Evolutionary conservation across 2,113 vertebrate genomes (phyloP), one percentile per base, ranked within the genome.

Genomic region (Sprattus sprattus): DNA sequence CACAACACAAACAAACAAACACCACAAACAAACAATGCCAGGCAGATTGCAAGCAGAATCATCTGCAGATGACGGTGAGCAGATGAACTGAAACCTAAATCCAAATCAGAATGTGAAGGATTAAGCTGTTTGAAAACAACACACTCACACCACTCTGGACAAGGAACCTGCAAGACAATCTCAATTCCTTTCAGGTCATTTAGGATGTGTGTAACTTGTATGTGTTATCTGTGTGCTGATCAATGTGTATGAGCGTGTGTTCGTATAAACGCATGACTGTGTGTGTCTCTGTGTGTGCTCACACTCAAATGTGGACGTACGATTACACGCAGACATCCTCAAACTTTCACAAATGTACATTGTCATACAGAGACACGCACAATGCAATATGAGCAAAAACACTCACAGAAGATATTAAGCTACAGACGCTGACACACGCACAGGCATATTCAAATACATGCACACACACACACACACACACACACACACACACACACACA

Each of bases 261-360:
- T 39, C 2, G 39, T 2, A 39, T 39, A 39, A 39, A 39, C 39
- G 39, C 39, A 39, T 39, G 39, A 39, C 11, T 52, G 54, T 60
- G 54, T 82, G 57, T 82, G 78, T 52, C 10, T 52, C 15, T 52
- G 50, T 81, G 78, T 16, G 15, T 52, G 11, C 15, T 52, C 15
- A 52, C 50, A 52, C 50, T 15, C 10, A 52, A 52, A 67, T 67
- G 25, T 6, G 3, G 57, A 64, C 85, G 28, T 25, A 10, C n/a
- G 25, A 11, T 0, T 28, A 50, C 85, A 57, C 45, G 54, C 82
- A 28, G 67, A 57, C 28, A 60, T 47, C 60, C 82, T 20, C 71
- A 89, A 28, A n/a, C 45, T 45, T 46, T 44, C 82, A 86, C 7
- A 45, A 83, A 45, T 64, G 60, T 83, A 57, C 54, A 18, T 82